These are phyloP conservation scores for Chrysopa pallens DNA, from an alignment of 1,140 invertebrate genomes.

Conservation along the genomic window DNA sequence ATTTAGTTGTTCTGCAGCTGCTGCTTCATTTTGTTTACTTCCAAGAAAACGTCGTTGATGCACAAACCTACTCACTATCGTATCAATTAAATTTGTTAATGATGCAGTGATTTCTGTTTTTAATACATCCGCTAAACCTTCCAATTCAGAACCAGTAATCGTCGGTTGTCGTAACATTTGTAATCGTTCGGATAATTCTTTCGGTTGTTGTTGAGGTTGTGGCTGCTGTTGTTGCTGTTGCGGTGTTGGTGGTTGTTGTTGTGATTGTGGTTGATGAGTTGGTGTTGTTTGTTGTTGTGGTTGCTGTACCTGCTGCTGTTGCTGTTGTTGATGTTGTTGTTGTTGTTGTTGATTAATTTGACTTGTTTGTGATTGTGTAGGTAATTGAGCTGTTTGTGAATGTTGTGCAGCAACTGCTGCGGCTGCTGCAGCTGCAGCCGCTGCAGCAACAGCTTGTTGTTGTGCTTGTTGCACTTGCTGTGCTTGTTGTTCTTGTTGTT, in stretches of 20 bases:
- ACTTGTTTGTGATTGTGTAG: conserved; percentile 25
- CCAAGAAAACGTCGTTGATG: conserved; percentile 57
- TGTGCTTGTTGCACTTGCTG: conserved; percentile 27
- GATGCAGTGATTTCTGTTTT: conserved; percentile 80
- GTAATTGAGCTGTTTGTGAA: conserved; percentile 29
- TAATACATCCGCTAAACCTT: conserved; percentile 70
- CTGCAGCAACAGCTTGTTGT: conserved; percentile 23
- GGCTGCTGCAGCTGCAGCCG: conserved; percentile 31
- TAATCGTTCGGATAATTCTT: conserved; percentile 36
- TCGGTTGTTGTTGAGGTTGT: conserved; percentile 5
- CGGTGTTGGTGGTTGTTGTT: conserved; percentile 12
- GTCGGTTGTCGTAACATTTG: conserved; percentile 41
- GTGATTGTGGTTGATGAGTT: conserved; percentile 18
- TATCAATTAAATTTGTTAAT: conserved; percentile 70
- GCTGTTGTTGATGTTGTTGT: conserved; percentile 14
- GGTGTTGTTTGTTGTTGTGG: conserved; percentile 19
- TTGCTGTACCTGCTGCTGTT: conserved; percentile 20
- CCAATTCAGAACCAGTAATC: conserved; percentile 51
- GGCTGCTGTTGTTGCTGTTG: conserved; percentile 8
- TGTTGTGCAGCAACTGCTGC: conserved; percentile 24
- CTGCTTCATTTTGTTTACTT: conserved; percentile 57
- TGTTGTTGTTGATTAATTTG: conserved; percentile 19
- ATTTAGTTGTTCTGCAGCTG: conserved; percentile 59
- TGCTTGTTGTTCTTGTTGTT: conserved; percentile 6
- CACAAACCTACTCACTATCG: conserved; percentile 65